Evolutionary conservation across 2,888 invertebrate genomes (phyloP), one percentile per base, ranked within the genome.

Genomic region (Polydrusus tereticollis): DNA sequence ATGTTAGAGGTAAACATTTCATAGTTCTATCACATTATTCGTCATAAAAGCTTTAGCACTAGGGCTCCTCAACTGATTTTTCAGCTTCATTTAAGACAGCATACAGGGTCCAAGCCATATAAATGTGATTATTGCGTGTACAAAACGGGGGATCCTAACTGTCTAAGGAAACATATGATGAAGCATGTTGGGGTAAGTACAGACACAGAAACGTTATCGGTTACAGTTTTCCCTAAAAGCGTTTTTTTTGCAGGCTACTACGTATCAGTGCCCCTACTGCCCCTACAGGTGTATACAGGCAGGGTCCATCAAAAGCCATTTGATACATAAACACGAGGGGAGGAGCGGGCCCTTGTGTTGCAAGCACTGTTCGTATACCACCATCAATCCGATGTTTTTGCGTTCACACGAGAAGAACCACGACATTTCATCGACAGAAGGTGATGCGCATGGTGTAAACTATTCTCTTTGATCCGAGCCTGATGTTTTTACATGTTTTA

Each of bases 101-200:
- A 94, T 78, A 93, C 93, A 0, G 92, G 93, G 2, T 93, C 93
- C 77, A 94, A 94, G 81, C 94, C 94, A 0, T 90, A 91, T 77
- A 88, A 89, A 63, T 94, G 94, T 80, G 88, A 90, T 36, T 84
- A 87, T 20, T 94, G 94, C 80, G 87, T 88, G 8, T 94, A 92
- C 81, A 87, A 88, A 73, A 92, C 93, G 2, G 90, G 92, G 0
- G 94, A 94, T 86, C 93, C 93, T 77, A 94, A 93, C 82, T 92
- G 92, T 2, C 84, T 94, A 65, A 85, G 92, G 79, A 89, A 87
- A 81, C 92, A 89, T 86, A 88, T 84, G 80, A 88, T 91, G 89
- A 87, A 90, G 77, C 90, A 90, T 80, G 88, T 89, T 4, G 90
- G 85, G 67, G 85, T 86, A 81, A 77, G 78, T 78, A 29, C 47